Evolutionary conservation across 2,113 vertebrate species (phyloP).

Genomic region (Perognathus longimembris): DNA sequence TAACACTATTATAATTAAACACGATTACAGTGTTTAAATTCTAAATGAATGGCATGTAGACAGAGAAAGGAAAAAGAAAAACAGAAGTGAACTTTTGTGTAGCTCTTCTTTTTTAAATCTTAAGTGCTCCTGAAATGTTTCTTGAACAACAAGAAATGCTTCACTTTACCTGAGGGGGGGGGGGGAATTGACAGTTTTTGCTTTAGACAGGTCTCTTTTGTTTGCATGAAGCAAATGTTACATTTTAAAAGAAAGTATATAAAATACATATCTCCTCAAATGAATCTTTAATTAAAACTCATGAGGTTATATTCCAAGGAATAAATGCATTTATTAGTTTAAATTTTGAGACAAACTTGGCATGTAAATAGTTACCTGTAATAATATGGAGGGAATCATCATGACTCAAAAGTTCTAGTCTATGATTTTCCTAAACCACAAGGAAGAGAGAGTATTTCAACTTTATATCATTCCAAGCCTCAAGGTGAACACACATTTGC

Average conservation of each 20-base stretch:
- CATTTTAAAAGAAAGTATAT: neutral
- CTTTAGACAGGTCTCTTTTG: neutral
- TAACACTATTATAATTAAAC: neutral
- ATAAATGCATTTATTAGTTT: neutral
- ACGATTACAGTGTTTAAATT: neutral
- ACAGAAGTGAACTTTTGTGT: neutral
- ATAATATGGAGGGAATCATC: neutral
- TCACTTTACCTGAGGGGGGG: neutral
- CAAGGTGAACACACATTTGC: conserved; percentile 25
- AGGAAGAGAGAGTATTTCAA: neutral
- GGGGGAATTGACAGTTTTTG: neutral
- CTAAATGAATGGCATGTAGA: neutral
- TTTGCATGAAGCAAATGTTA: neutral
- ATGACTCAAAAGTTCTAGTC: neutral
- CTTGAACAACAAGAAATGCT: neutral
- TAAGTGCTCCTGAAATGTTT: neutral
- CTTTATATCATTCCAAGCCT: neutral
- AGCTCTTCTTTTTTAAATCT: neutral
- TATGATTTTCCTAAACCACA: conserved; percentile 17
- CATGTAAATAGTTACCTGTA: neutral
- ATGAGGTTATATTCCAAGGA: conserved; percentile 25
- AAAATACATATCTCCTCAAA: neutral
- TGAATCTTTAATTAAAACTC: neutral
- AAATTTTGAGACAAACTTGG: neutral
- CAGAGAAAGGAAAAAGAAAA: neutral